phyloP scores from a whole-genome alignment of 1,140 invertebrate species.

The Trichonephila inaurata region DNA sequence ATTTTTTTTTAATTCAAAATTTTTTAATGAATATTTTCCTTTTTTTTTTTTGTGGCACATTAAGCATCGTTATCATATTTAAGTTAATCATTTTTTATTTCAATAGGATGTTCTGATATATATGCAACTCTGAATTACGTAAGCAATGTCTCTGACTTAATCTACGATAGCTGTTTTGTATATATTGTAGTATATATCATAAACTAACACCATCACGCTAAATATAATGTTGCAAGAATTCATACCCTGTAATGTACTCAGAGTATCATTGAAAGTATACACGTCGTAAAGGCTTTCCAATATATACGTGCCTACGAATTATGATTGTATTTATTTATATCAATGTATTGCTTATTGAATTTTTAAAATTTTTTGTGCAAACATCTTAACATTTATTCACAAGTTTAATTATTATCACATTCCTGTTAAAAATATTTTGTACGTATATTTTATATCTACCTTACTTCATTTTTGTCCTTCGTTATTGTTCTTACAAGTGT shows the following conservation, averaged over 20 bases:
- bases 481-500: too few species aligned
- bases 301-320: not conserved
- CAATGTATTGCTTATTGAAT: too few species aligned
- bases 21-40: not conserved
- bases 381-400: too few species aligned
- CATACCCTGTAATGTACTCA: not conserved
- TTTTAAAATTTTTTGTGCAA: too few species aligned
- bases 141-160: slow-evolving; percentile 9
- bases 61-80: not conserved
- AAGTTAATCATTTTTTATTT: not conserved
- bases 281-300: not conserved
- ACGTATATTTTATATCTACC: too few species aligned
- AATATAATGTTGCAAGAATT: not conserved
- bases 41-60: not conserved
- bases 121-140: not conserved
- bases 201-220: slow-evolving; percentile 8
- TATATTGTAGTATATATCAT: slow-evolving; percentile 57
- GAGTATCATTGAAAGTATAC: not conserved
- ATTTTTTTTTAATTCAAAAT: not conserved
- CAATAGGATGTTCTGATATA: not conserved
- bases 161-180: slow-evolving; percentile 60
- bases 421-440: too few species aligned
- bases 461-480: too few species aligned
- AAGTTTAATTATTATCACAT: too few species aligned
- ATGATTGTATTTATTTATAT: not conserved